Evolutionary conservation across 2,888 invertebrate species (phyloP), one percentile per base, ranked within the genome.

Genomic region (Ochropacha duplaris): DNA sequence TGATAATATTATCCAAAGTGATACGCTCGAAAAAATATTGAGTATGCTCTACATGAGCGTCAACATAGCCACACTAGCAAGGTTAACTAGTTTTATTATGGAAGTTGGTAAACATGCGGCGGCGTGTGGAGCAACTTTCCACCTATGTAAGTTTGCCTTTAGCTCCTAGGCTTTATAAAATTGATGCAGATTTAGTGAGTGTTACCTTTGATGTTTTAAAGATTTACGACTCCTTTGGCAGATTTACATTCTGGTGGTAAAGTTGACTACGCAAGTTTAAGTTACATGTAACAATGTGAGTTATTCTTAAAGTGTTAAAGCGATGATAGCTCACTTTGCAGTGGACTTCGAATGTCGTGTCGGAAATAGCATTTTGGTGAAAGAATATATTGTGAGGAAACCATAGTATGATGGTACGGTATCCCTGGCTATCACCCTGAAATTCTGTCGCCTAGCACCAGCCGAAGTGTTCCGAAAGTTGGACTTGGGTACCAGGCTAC

Each of bases 161-260:
- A 39, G 39, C 39, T 44, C 19, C 44, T 19, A 9, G 19, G 44
- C 44, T 44, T 44, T 44, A 19, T 44, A 44, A 44, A 44, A 44
- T 44, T 44, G 16, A 44, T 44, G 44, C 9, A 44, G 19, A 16
- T 44, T 44, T 44, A 44, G 19, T 9, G 44, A 44, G 16, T 39
- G 39, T 39, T 44, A 44, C 44, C 44, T 44, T 44, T 19, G 44
- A 44, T 44, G 19, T 19, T 44, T 19, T 19, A 16, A 44, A 44
- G 16, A 44, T 58, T 49, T 58, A 54, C 44, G 22, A 49, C 19
- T 31, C 31, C 51, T 55, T 49, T 31, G 49, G 55, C 56, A 50
- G 55, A 54, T 55, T 50, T 28, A 55, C 57, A 50, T 61, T 1
- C 36, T n/a, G 0, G n/a, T 36, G 39, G n/a, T 6, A 39, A 39